Conservation (phyloP, 1,140 invertebrate species). For the Orius insidiosus region DNA sequence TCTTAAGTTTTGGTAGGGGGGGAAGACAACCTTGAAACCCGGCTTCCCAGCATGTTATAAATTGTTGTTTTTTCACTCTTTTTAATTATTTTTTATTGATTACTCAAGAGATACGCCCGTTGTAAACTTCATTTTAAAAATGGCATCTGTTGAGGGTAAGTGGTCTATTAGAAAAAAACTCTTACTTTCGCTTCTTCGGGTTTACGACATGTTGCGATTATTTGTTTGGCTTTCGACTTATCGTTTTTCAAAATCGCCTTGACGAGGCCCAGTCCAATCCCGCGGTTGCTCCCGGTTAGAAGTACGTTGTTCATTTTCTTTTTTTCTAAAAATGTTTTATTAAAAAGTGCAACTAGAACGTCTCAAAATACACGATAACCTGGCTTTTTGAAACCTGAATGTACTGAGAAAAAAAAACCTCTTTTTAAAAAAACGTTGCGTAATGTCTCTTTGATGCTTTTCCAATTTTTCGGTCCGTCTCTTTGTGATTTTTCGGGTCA, state of each 20-base stretch:
- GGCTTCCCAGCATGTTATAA: too few species aligned
- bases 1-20: too few species aligned
- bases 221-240: slow-evolving; percentile 33
- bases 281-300: slow-evolving; percentile 75
- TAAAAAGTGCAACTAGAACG: not conserved
- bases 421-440: too few species aligned
- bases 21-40: too few species aligned
- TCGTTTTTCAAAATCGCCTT: slow-evolving; percentile 35
- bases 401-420: too few species aligned
- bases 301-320: slow-evolving; percentile 53
- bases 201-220: slow-evolving; percentile 60
- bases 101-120: not conserved
- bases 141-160: slow-evolving; percentile 2
- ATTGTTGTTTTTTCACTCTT: too few species aligned
- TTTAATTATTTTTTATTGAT: too few species aligned
- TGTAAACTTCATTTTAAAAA: slow-evolving; percentile 1
- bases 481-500: too few species aligned
- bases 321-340: not conserved
- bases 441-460: too few species aligned
- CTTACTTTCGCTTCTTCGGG: slow-evolving; percentile 32
- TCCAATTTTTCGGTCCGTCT: too few species aligned
- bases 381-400: not conserved
- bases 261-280: slow-evolving; percentile 68
- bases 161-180: not conserved
- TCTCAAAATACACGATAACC: not conserved